Percentiles rank a stretch among this genome's conserved stretches.
phyloP scores from a whole-genome alignment of 1,140 invertebrate species.

The Drosophila repleta region DNA sequence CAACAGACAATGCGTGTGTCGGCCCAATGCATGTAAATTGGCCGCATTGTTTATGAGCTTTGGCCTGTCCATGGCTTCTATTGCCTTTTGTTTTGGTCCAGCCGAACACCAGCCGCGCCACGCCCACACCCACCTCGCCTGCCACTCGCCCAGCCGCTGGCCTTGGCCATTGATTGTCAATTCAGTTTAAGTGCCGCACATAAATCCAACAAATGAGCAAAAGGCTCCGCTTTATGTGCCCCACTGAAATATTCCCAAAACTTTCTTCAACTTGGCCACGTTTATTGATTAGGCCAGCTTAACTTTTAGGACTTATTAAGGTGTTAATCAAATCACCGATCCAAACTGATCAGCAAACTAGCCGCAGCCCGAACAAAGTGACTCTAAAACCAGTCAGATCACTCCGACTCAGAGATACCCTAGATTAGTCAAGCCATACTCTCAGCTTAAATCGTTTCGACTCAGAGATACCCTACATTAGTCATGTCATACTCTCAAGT shows the following conservation, averaged over 20 bases:
- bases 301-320: slow-evolving; percentile 6
- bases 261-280: slow-evolving; percentile 36
- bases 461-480: no score
- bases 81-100: slow-evolving; percentile 53
- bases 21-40: slow-evolving; percentile 75
- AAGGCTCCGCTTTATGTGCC: slow-evolving; percentile 52
- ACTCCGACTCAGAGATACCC: no score
- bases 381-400: no score
- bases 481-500: no score
- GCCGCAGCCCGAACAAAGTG: neutral
- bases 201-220: slow-evolving; percentile 75
- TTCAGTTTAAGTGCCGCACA: slow-evolving; percentile 75
- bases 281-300: slow-evolving; percentile 10
- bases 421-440: no score
- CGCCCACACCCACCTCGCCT: neutral
- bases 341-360: neutral
- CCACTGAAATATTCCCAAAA: slow-evolving; percentile 44
- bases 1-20: slow-evolving; percentile 36
- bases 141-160: slow-evolving; percentile 26
- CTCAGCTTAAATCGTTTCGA: no score
- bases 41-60: slow-evolving; percentile 76
- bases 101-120: slow-evolving; percentile 1
- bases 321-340: slow-evolving; percentile 3
- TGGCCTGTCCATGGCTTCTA: slow-evolving; percentile 24
- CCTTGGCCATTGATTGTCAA: slow-evolving; percentile 75